Percentiles rank a stretch among this genome's conserved stretches.
Conservation (phyloP, 1,140 invertebrate genomes). For the Triops longicaudatus region DNA sequence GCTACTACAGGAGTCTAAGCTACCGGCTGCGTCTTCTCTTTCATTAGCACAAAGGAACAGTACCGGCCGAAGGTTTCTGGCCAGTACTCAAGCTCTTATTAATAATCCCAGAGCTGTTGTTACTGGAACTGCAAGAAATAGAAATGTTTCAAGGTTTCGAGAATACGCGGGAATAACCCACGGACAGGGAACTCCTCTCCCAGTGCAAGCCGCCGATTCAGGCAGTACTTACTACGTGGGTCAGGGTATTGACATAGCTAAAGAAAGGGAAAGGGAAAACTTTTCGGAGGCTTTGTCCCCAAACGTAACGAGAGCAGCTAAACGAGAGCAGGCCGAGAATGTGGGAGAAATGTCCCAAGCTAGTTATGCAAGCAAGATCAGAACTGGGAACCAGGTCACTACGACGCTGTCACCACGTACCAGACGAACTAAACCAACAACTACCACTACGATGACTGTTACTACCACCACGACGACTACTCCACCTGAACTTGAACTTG, state of each 20-base stretch:
- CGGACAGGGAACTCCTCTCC: not conserved
- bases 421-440: not conserved
- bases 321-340: not conserved
- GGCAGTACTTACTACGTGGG: not conserved
- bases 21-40: not conserved
- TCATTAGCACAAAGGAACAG: not conserved
- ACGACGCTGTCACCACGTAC: not conserved
- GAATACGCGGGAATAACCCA: not conserved
- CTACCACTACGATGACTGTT: not conserved
- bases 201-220: not conserved
- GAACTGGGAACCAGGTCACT: not conserved
- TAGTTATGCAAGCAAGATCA: not conserved
- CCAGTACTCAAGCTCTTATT: not conserved
- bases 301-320: constrained; percentile 4
- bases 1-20: not conserved
- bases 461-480: not conserved
- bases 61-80: not conserved
- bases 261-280: not conserved
- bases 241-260: too few relatives aligned
- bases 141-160: not conserved
- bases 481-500: not conserved
- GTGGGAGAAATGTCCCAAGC: not conserved
- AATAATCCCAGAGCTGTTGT: not conserved
- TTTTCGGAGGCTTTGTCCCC: not conserved
- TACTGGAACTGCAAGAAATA: not conserved